Percentiles rank a stretch among this genome's conserved stretches.
Conservation (phyloP, 2,888 invertebrate genomes). For the Torymus texanus region DNA sequence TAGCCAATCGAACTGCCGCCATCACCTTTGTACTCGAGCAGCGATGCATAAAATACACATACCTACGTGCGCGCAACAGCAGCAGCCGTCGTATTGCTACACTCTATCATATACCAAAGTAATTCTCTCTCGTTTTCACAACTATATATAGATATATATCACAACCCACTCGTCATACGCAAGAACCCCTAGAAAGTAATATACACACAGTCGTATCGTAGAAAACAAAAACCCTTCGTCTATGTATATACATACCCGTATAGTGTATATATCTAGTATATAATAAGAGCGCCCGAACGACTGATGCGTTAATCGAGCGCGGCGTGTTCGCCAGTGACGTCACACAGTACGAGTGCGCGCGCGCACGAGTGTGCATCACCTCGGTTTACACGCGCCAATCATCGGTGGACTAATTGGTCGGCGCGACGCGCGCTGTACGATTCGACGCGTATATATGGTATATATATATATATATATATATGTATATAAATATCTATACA, state of each 20-base stretch:
- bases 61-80: too few species aligned
- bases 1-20: neutral
- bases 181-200: too few species aligned
- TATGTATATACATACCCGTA: neutral
- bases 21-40: neutral
- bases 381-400: slow-evolving; percentile 73
- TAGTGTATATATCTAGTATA: neutral
- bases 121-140: neutral
- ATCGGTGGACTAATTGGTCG: slow-evolving; percentile 73
- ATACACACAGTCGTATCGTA: too few species aligned
- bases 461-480: too few species aligned
- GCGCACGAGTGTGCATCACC: slow-evolving; percentile 64
- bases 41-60: slow-evolving; percentile 15
- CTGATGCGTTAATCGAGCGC: slow-evolving; percentile 11
- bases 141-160: too few species aligned
- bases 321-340: slow-evolving; percentile 67
- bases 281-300: neutral
- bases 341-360: slow-evolving; percentile 61
- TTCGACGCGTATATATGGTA: too few species aligned
- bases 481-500: too few species aligned
- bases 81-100: too few species aligned
- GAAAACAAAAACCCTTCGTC: too few species aligned
- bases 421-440: slow-evolving; percentile 59
- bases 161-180: too few species aligned
- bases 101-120: too few species aligned